Evolutionary conservation across 2,888 invertebrate genomes (phyloP).

Genomic region (Brenthis ino): DNA sequence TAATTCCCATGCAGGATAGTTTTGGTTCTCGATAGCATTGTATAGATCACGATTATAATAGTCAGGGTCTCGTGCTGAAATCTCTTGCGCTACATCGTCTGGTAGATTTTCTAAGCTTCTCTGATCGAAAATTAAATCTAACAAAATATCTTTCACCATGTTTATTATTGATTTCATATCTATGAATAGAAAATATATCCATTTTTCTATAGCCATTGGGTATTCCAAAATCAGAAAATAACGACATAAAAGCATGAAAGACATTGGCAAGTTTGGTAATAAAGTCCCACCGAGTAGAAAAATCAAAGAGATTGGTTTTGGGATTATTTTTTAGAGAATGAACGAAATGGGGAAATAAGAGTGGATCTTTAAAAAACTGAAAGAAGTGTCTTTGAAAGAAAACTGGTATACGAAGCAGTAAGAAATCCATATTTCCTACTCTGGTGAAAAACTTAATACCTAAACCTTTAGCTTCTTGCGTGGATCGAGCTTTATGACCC

Average conservation of each 20-base stretch:
- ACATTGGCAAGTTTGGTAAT: constrained; percentile 90
- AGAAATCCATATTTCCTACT: constrained; percentile 93
- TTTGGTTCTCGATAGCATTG: constrained; percentile 89
- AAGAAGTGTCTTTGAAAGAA: constrained; percentile 83
- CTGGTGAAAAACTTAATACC: constrained; percentile 95
- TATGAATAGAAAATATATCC: constrained; percentile 95
- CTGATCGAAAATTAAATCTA: constrained; percentile 94
- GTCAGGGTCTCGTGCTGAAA: constrained; percentile 89
- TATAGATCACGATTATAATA: constrained; percentile 92
- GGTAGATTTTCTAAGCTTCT: constrained; percentile 91
- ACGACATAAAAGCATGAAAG: constrained; percentile 88
- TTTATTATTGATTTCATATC: constrained; percentile 92
- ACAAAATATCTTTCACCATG: constrained; percentile 87
- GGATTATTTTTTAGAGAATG: constrained; percentile 97
- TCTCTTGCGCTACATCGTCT: constrained; percentile 82
- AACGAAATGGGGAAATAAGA: constrained; percentile 91
- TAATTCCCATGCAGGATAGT: constrained; percentile 66
- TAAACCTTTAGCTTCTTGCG: constrained; percentile 89
- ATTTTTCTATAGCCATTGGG: constrained; percentile 94
- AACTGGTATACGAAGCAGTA: constrained; percentile 92
- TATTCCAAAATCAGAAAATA: constrained; percentile 92
- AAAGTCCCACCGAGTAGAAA: constrained; percentile 94
- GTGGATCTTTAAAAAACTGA: constrained; percentile 84
- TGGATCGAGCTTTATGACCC: too few relatives aligned
- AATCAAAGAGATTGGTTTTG: constrained; percentile 90